Evolutionary conservation across 2,113 vertebrate genomes (phyloP), one percentile per base, ranked within the genome.

Genomic region (Columba livia): DNA sequence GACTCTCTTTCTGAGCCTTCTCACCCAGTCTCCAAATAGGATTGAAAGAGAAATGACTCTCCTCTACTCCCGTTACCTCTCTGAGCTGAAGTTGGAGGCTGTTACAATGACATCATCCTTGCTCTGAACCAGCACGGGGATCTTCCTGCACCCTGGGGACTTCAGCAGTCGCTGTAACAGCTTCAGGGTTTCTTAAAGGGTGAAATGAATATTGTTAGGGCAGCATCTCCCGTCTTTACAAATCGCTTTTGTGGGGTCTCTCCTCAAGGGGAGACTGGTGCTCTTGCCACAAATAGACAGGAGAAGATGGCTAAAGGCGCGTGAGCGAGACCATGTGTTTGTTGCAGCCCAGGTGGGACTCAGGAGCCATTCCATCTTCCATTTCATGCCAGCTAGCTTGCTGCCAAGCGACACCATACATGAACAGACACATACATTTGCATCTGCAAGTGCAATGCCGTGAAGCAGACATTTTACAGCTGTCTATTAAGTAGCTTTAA

Each of bases 21-120:
- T 93, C 89, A 87, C 85, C 67, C 96, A 89, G 65, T 73, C 84
- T 88, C 60, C 92, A 93, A 83, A 86, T 31, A 96, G 77, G 72
- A 91, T 80, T 2, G 50, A 95, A 95, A 96, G 87, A 93, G 85
- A 90, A 91, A 92, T 4, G 2, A 57, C 79, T 90, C 71, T 92
- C 89, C 75, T 96, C 91, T 84, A 29, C 65, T 75, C 38, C 89
- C 51, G 2, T 96, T 97, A 99, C 99, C 99, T 99, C 98, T 99
- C 99, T 5, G 99, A 99, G 95, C 99, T 99, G 98, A 99, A 99
- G 98, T 99, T 99, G 94, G 99, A 99, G 66, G 99, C 99, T 0
- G 99, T 99, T 75, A 99, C 99, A 51, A 99, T 99, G 96, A 99
- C 99, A 80, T 99, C 99, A 21, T 99, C 99, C 96, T 99, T 99